phyloP scores from a whole-genome alignment of 2,797 vertebrate genomes.

The Anolis apletophallus region DNA sequence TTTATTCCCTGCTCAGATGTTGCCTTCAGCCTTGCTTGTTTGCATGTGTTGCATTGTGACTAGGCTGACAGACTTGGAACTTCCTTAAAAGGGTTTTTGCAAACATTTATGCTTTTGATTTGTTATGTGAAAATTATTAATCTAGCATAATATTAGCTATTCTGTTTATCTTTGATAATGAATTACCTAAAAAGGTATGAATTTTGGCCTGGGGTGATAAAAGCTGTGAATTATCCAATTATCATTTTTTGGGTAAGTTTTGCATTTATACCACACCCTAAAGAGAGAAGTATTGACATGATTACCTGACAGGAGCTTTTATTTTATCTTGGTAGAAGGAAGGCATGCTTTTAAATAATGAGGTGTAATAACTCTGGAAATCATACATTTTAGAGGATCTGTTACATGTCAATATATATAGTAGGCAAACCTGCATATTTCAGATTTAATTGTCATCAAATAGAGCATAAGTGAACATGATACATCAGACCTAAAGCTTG shows the following conservation, averaged over 20 bases:
- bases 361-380: neutral
- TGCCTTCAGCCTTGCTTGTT: too few relatives aligned
- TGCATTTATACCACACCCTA: neutral
- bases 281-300: neutral
- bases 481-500: neutral
- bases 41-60: too few relatives aligned
- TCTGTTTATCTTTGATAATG: neutral
- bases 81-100: neutral
- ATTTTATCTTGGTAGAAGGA: neutral
- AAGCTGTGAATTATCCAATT: neutral
- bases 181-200: neutral
- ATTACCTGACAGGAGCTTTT: too few relatives aligned
- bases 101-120: neutral
- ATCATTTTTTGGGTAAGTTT: neutral
- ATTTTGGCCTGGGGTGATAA: neutral
- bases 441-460: neutral
- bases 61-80: neutral
- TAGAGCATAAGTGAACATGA: neutral
- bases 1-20: too few relatives aligned
- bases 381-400: neutral
- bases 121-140: conserved; percentile 3
- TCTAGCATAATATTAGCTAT: neutral
- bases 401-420: neutral
- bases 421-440: neutral
- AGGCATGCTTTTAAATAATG: neutral